These are phyloP conservation scores for Raphicerus campestris DNA, from an alignment of 2,113 vertebrate genomes.

Conservation along the genomic window DNA sequence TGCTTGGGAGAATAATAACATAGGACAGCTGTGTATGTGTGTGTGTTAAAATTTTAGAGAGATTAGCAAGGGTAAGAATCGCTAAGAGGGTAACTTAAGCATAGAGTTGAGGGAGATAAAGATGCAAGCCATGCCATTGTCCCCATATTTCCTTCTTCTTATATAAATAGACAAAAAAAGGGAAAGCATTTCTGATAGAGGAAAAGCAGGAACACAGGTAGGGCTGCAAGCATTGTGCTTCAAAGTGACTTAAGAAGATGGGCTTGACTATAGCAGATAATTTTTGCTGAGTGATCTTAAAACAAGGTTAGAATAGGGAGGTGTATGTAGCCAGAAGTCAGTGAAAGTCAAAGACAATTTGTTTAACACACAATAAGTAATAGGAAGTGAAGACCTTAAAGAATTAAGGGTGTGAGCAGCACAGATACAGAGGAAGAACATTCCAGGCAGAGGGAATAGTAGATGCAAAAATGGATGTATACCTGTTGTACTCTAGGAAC, in stretches of 20 bases:
- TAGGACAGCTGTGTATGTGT: neutral
- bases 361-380: neutral
- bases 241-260: neutral
- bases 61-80: neutral
- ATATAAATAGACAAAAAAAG: neutral
- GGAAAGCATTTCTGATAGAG: neutral
- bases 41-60: neutral
- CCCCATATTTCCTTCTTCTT: neutral
- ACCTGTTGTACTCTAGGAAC: neutral
- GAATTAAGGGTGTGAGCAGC: neutral
- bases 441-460: neutral
- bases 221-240: neutral
- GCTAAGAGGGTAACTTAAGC: neutral
- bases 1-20: neutral
- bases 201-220: neutral
- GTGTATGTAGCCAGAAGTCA: neutral
- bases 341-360: conserved; percentile 5
- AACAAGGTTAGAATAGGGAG: neutral
- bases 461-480: neutral
- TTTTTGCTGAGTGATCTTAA: conserved; percentile 34
- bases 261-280: neutral
- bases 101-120: neutral
- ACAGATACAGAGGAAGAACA: neutral
- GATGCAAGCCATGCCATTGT: neutral
- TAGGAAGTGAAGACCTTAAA: conserved; percentile 5